Conservation (phyloP, 2,888 invertebrate genomes). For the Cataglyphis livida region DNA sequence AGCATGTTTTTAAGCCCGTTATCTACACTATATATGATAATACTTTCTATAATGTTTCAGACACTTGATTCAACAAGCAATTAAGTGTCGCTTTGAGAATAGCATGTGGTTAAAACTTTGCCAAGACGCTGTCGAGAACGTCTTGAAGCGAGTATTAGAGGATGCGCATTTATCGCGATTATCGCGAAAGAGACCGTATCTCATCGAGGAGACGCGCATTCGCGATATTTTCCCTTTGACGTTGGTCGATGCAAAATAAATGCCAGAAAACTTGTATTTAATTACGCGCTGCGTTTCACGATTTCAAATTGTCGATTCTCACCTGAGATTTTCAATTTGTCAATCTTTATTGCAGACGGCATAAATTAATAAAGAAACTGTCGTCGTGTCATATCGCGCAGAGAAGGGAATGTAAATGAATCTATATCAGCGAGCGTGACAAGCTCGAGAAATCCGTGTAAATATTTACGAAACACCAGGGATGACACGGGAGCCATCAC, state of each 20-base stretch:
- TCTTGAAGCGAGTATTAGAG: not conserved
- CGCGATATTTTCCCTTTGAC: not conserved
- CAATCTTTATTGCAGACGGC: not conserved
- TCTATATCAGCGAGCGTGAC: not conserved
- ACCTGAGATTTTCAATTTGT: not conserved
- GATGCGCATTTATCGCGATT: slow-evolving; percentile 6
- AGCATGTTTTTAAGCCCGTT: slow-evolving; percentile 38
- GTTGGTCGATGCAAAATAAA: not conserved
- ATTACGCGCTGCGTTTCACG: not conserved
- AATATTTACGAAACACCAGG: slow-evolving; percentile 20
- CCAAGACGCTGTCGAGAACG: not conserved
- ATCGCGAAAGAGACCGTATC: slow-evolving; percentile 1
- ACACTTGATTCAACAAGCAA: slow-evolving; percentile 29
- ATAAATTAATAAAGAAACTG: not conserved
- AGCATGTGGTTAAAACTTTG: slow-evolving; percentile 2
- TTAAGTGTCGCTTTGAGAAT: slow-evolving; percentile 23
- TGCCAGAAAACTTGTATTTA: not conserved
- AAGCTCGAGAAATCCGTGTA: not conserved
- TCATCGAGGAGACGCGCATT: not conserved
- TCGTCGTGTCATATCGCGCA: not conserved
- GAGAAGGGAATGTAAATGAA: not conserved
- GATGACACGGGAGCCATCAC: not conserved
- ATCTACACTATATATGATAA: not conserved
- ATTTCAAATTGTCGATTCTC: not conserved
- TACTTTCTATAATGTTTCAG: slow-evolving; percentile 24